A percentile compares a stretch with the other conserved stretches of the same genome.
Conservation (phyloP, 2,797 vertebrate species). For the Coregonus suidteri region DNA sequence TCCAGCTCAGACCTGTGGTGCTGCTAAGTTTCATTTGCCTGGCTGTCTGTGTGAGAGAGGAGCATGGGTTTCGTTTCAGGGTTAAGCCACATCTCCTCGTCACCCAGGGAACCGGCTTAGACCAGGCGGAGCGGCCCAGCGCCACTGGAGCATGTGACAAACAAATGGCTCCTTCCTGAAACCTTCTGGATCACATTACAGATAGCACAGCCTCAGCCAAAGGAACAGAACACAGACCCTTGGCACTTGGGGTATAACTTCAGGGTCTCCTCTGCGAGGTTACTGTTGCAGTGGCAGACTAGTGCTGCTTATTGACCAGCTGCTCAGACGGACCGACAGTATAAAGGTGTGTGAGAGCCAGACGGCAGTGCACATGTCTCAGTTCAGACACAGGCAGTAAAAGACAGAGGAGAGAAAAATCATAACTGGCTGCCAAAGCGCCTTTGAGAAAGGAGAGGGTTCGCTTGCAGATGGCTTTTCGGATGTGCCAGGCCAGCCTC, state of each 20-base stretch:
- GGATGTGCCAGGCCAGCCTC: not conserved
- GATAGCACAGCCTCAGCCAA: slow-evolving; percentile 26
- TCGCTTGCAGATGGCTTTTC: not conserved
- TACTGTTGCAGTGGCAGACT: slow-evolving; percentile 28
- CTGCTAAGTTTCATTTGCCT: slow-evolving; percentile 61
- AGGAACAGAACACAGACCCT: slow-evolving; percentile 42
- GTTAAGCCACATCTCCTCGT: slow-evolving; percentile 18
- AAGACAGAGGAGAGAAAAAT: not conserved
- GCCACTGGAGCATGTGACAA: slow-evolving; percentile 27
- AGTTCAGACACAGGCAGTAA: not conserved
- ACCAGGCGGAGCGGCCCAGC: not conserved
- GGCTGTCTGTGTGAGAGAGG: not conserved
- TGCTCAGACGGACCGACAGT: not conserved
- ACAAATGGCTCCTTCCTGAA: slow-evolving; percentile 26
- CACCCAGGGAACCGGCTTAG: not conserved
- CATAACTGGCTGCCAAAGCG: not conserved
- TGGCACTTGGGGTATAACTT: slow-evolving; percentile 26
- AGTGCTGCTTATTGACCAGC: slow-evolving; percentile 21
- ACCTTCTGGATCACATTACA: slow-evolving; percentile 56
- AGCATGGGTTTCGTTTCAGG: slow-evolving; percentile 30
- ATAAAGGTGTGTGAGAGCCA: slow-evolving; percentile 11
- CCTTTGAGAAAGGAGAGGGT: not conserved
- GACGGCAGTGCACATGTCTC: not conserved
- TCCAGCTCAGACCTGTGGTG: not conserved
- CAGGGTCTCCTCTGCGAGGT: slow-evolving; percentile 16